phyloP scores from a whole-genome alignment of 1,140 invertebrate species.

The Aphelenchoides avenae region DNA sequence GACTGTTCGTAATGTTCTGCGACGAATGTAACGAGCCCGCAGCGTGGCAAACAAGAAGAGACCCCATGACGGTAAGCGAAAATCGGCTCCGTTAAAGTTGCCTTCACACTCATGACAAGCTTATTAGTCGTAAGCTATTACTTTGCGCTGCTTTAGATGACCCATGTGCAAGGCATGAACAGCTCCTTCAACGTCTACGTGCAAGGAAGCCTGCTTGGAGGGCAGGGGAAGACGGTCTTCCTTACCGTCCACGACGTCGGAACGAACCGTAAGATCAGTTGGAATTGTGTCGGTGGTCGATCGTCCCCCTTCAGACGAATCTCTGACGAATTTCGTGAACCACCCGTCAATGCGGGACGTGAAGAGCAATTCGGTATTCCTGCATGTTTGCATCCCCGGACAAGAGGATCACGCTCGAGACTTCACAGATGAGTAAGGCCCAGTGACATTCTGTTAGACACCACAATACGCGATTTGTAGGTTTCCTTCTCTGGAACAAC shows the following conservation, averaged over 20 bases:
- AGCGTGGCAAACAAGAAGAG: no score
- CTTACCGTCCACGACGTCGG: slow-evolving; percentile 10
- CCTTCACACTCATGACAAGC: no score
- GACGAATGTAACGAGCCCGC: no score
- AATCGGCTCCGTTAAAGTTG: no score
- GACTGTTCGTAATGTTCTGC: no score
- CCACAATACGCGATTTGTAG: background rate
- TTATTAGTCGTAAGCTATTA: no score
- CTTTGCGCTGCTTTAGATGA: no score
- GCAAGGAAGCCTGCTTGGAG: background rate
- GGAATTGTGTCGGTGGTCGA: no score
- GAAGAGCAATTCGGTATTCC: background rate
- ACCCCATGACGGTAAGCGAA: no score
- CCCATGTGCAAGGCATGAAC: no score
- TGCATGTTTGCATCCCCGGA: slow-evolving; percentile 12
- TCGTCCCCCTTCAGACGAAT: no score
- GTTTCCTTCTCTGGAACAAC: slow-evolving; percentile 7
- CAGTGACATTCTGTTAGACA: background rate
- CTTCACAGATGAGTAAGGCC: background rate
- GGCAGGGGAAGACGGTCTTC: background rate
- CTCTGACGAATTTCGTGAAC: slow-evolving; percentile 5
- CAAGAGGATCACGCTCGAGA: slow-evolving; percentile 2
- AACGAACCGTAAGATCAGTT: no score
- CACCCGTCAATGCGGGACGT: background rate
- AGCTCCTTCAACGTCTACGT: slow-evolving; percentile 9